phyloP scores from a whole-genome alignment of 2,113 vertebrate genomes.

The Siphamia tubifer region DNA sequence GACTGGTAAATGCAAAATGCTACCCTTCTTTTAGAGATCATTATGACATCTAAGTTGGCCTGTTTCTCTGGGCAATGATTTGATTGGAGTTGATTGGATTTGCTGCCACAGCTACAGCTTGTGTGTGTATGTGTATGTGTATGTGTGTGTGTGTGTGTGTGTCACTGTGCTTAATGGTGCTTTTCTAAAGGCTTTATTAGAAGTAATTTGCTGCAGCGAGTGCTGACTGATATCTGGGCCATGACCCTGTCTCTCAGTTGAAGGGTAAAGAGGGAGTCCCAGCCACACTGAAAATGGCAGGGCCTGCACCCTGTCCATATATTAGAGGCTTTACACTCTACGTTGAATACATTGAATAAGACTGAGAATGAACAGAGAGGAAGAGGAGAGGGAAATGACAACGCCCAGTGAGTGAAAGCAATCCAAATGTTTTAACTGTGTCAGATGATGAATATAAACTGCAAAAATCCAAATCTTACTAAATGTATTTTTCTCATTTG shows the following conservation, averaged over 20 bases:
- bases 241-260: slow-evolving; percentile 73
- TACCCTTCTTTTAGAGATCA: neutral
- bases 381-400: neutral
- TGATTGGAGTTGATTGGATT: slow-evolving; percentile 62
- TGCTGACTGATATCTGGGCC: slow-evolving; percentile 83
- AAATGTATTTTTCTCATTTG: too few relatives aligned
- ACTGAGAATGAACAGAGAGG: neutral
- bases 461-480: too few relatives aligned
- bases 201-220: slow-evolving; percentile 84
- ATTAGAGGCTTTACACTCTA: slow-evolving; percentile 18
- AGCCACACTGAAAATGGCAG: slow-evolving; percentile 39
- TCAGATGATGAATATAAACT: neutral
- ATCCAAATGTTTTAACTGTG: neutral
- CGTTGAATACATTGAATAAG: neutral
- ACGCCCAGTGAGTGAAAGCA: slow-evolving; percentile 4
- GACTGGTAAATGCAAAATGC: slow-evolving; percentile 15
- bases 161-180: slow-evolving; percentile 69
- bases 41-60: neutral
- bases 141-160: slow-evolving; percentile 36
- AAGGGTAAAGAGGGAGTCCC: slow-evolving; percentile 59
- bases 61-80: slow-evolving; percentile 8
- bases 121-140: slow-evolving; percentile 36
- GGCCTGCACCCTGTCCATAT: slow-evolving; percentile 14
- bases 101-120: slow-evolving; percentile 13
- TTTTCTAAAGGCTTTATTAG: slow-evolving; percentile 82